Base-by-base conservation (phyloP, 2,888 invertebrate genomes). In the Hedya salicella region DNA sequence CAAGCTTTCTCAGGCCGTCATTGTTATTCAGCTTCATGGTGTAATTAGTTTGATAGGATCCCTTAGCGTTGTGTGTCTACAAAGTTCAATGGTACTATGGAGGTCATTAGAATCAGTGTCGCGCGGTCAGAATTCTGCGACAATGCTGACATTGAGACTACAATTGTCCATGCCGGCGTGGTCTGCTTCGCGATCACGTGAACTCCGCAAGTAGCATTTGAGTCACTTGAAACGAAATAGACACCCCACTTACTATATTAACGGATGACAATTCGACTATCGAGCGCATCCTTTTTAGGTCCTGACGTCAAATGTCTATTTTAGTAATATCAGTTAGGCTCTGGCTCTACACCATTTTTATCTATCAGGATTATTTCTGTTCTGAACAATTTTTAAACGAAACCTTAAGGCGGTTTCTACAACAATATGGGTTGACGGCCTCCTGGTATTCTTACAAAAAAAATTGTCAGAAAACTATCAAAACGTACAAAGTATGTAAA, bases 201-300 rank as follows among this genome's bases (percentile, higher is more conserved):
- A 70, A 67, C 64, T 69, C 63, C 59, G 50, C 56, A 53, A 40
- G 21, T 44, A 49, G 32, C 42, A 66, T 69, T 69, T 71, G 72
- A 59, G 17, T 61, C 56, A 36, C 42, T 68, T 70, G 71, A 74
- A 68, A 70, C 54, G 60, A 66, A 66, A 66, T 66, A 71, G 70
- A 71, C 61, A 61, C 40, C 72, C n/a, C 73, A 77, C 73, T 74
- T 71, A 70, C 64, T 66, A 68, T 71, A 73, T 74, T 77, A 66
- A 63, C 71, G 69, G 70, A 61, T 70, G 67, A 54, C 57, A 59
- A 61, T 65, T 65, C 68, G 68, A 57, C 75, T 70, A 74, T 75
- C 71, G 75, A 72, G 68, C 70, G 76, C 77, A 76, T 78, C 78
- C 79, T 79, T 68, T 68, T 73, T 74, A 72, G 69, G 56, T 52